These are phyloP conservation scores for Drosophila testacea DNA, from an alignment of 2,888 invertebrate species.

Conservation along the genomic window DNA sequence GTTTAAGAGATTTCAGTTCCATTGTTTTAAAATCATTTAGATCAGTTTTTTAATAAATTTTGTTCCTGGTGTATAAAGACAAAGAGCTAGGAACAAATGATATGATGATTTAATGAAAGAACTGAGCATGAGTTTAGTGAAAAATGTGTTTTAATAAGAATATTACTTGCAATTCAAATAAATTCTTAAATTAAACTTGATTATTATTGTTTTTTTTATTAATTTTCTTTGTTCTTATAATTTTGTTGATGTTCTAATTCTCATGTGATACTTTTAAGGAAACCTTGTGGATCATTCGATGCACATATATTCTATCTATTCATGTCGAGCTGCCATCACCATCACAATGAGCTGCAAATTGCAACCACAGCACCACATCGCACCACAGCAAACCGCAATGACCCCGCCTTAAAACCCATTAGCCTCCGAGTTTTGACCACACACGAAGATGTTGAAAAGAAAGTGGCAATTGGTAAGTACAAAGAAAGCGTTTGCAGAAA, in stretches of 20 bases:
- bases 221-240: too few relatives aligned
- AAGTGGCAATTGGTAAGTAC: constrained; percentile 43
- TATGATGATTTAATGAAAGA: too few relatives aligned
- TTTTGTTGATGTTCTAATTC: background rate
- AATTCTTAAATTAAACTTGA: too few relatives aligned
- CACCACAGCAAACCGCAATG: constrained; percentile 15
- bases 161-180: too few relatives aligned
- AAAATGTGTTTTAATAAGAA: too few relatives aligned
- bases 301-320: background rate
- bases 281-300: constrained; percentile 10
- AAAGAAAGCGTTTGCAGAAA: constrained; percentile 58
- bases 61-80: too few relatives aligned
- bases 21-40: too few relatives aligned
- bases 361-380: constrained; percentile 13
- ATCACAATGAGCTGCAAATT: constrained; percentile 36
- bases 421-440: constrained; percentile 44
- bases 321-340: background rate
- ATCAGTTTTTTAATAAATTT: too few relatives aligned
- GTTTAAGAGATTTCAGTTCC: too few relatives aligned
- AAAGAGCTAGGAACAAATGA: too few relatives aligned
- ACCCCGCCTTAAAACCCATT: constrained; percentile 42
- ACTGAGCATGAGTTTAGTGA: too few relatives aligned
- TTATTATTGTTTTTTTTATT: too few relatives aligned
- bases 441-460: constrained; percentile 49
- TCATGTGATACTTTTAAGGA: background rate